These are phyloP conservation scores for Ambastaia sidthimunki DNA, from an alignment of 2,797 vertebrate genomes.

Conservation along the genomic window DNA sequence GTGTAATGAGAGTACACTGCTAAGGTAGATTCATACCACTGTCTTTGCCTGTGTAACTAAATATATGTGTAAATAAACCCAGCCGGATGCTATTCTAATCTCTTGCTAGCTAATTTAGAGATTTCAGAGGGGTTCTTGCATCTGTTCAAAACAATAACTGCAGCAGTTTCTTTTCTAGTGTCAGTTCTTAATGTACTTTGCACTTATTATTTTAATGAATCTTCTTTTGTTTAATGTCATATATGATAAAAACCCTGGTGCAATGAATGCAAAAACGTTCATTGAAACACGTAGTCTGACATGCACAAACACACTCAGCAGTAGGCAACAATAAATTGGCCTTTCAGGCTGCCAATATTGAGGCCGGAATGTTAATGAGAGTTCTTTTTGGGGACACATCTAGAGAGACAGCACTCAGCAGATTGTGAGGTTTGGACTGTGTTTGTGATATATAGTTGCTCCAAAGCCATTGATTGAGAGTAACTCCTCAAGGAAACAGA, in stretches of 20 bases:
- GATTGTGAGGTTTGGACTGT: slow-evolving; percentile 7
- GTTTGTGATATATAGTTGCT: background rate
- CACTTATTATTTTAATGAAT: too few species aligned
- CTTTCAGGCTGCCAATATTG: slow-evolving; percentile 8
- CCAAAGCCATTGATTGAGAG: slow-evolving; percentile 15
- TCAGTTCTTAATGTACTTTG: too few species aligned
- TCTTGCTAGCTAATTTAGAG: background rate
- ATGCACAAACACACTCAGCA: slow-evolving; percentile 32
- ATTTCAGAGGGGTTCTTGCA: background rate
- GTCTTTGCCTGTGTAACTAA: background rate
- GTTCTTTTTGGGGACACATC: slow-evolving; percentile 14
- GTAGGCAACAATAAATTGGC: slow-evolving; percentile 27
- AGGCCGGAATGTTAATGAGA: slow-evolving; percentile 9
- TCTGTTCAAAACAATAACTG: background rate
- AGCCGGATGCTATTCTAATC: background rate
- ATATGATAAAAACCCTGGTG: background rate
- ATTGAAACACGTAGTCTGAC: background rate
- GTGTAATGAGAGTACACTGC: background rate
- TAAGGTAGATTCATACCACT: background rate
- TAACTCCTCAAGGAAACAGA: background rate
- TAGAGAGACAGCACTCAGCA: slow-evolving; percentile 1
- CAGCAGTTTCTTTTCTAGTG: background rate
- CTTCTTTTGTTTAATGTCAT: background rate
- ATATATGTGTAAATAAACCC: background rate
- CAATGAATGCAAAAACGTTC: background rate